Percentiles rank a stretch among this genome's conserved stretches.
phyloP scores from a whole-genome alignment of 2,888 invertebrate genomes.

The Clunio marinus region DNA sequence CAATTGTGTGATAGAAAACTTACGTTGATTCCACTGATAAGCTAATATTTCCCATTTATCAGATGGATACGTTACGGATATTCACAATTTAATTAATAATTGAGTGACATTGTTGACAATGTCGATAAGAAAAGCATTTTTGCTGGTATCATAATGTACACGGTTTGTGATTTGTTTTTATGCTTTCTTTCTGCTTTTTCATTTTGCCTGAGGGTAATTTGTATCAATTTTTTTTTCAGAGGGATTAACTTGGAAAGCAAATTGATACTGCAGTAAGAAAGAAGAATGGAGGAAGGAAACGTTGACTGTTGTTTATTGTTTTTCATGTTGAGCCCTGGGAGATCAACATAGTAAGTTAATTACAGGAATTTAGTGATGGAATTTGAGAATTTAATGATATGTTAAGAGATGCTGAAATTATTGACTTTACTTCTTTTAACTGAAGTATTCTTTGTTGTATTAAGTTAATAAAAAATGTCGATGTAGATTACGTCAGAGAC shows the following conservation, averaged over 20 bases:
- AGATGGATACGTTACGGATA: neutral
- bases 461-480: no score
- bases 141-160: neutral
- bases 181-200: neutral
- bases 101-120: neutral
- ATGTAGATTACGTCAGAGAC: no score
- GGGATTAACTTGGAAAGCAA: neutral
- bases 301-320: neutral
- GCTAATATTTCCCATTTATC: neutral
- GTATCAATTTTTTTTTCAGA: neutral
- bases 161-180: no score
- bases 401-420: no score
- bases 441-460: no score
- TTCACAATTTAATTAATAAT: slow-evolving; percentile 7
- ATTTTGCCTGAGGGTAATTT: neutral
- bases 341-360: no score
- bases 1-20: neutral
- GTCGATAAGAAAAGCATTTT: neutral
- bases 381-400: no score
- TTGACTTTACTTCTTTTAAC: no score
- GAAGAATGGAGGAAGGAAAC: neutral
- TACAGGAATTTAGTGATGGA: no score
- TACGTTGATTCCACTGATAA: slow-evolving; percentile 1
- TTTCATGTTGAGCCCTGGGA: no score
- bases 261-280: neutral